These are phyloP conservation scores for Silurus lanzhouensis DNA, from an alignment of 2,797 vertebrate species.

Conservation along the genomic window DNA sequence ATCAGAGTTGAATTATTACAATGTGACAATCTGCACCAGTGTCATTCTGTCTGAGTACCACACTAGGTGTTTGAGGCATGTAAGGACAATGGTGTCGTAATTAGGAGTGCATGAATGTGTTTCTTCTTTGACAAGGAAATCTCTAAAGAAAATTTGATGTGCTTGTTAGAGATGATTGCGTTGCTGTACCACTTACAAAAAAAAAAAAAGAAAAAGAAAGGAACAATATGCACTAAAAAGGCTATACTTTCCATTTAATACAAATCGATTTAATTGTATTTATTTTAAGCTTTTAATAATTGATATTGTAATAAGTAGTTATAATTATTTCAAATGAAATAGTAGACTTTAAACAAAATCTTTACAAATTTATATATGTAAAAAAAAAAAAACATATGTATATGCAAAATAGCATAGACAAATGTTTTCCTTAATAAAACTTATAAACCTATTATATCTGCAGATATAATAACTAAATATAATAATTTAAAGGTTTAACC, in stretches of 20 bases:
- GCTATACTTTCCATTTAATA: not conserved
- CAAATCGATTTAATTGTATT: not conserved
- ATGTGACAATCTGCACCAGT: slow-evolving; percentile 19
- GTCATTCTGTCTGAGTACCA: slow-evolving; percentile 11
- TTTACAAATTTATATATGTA: too few relatives aligned
- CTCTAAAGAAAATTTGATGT: slow-evolving; percentile 28
- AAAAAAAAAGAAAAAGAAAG: not conserved
- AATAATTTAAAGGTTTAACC: not conserved
- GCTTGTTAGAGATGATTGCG: slow-evolving; percentile 33
- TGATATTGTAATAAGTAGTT: not conserved
- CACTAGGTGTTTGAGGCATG: slow-evolving; percentile 4
- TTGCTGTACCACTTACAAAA: slow-evolving; percentile 30
- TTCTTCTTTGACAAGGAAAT: slow-evolving; percentile 15
- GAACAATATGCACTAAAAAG: not conserved
- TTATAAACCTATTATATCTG: not conserved
- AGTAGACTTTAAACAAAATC: too few relatives aligned
- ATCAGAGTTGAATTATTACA: not conserved
- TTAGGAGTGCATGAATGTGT: slow-evolving; percentile 39
- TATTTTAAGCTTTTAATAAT: not conserved
- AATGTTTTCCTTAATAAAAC: not conserved
- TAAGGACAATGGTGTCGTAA: slow-evolving; percentile 40
- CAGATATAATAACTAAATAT: not conserved
- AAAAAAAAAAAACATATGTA: too few relatives aligned
- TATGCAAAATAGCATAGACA: not conserved
- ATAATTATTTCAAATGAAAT: too few relatives aligned